A percentile compares a stretch with the other conserved stretches of the same genome.
Conservation (phyloP, 2,797 vertebrate genomes). For the Anisognathus igniventris region DNA sequence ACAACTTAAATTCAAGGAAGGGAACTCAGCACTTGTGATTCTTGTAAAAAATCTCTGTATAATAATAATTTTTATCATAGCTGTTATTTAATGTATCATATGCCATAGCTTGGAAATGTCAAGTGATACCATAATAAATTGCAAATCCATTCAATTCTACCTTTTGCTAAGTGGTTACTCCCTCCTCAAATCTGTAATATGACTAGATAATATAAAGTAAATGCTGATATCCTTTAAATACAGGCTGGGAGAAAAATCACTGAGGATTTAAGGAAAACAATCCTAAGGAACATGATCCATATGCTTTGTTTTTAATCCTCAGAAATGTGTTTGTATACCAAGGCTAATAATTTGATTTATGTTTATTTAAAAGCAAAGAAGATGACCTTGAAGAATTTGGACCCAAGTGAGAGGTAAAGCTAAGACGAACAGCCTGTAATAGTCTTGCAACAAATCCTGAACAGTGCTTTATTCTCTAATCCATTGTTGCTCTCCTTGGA, state of each 20-base stretch:
- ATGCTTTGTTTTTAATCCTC: neutral
- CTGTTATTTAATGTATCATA: neutral
- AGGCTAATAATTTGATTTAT: neutral
- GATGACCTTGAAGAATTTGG: neutral
- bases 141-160: neutral
- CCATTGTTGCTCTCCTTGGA: neutral
- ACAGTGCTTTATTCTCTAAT: neutral
- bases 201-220: neutral
- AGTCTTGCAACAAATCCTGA: neutral
- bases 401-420: neutral
- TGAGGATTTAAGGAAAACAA: neutral
- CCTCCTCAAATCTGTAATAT: neutral
- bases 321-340: neutral
- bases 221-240: neutral
- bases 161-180: neutral
- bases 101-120: neutral
- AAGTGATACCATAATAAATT: neutral
- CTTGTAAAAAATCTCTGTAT: neutral
- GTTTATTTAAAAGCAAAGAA: neutral
- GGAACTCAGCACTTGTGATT: neutral
- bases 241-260: neutral
- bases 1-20: neutral
- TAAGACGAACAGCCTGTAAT: neutral
- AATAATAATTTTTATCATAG: neutral
- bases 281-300: neutral